A percentile compares a stretch with the other conserved stretches of the same genome.
Conservation (phyloP, 2,113 vertebrate species). For the Heterochromis multidens region DNA sequence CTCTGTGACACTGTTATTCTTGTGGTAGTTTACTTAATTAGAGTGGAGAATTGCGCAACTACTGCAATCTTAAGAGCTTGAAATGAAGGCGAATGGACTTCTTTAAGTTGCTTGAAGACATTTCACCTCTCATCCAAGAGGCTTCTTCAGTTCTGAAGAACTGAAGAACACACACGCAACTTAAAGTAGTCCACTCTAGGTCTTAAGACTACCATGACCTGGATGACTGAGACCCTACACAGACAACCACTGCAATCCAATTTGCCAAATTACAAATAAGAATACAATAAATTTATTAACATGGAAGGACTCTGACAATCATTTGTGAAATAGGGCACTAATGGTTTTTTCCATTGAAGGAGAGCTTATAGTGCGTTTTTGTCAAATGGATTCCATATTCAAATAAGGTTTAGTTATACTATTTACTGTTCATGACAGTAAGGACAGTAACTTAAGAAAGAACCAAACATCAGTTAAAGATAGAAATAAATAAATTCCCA, state of each 20-base stretch:
- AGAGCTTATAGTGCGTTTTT: too few species aligned
- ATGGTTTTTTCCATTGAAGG: background rate
- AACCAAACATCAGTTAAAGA: background rate
- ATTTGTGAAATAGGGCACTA: background rate
- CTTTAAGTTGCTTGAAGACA: too few species aligned
- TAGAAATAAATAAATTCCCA: background rate
- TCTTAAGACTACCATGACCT: too few species aligned
- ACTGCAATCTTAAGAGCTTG: too few species aligned
- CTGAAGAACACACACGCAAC: too few species aligned
- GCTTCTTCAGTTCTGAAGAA: too few species aligned
- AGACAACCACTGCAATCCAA: background rate
- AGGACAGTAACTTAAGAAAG: background rate
- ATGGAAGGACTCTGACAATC: background rate
- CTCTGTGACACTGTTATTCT: background rate
- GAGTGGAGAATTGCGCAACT: too few species aligned
- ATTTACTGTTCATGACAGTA: too few species aligned
- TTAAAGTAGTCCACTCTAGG: too few species aligned
- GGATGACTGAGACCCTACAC: too few species aligned
- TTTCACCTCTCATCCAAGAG: too few species aligned
- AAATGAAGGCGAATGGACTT: too few species aligned
- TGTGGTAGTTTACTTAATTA: accelerated
- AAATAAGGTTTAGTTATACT: background rate
- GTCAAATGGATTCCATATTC: background rate
- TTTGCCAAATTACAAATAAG: background rate
- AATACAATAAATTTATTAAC: background rate